These are phyloP conservation scores for Typhlomys cinereus DNA, from an alignment of 2,113 vertebrate genomes.

Conservation along the genomic window DNA sequence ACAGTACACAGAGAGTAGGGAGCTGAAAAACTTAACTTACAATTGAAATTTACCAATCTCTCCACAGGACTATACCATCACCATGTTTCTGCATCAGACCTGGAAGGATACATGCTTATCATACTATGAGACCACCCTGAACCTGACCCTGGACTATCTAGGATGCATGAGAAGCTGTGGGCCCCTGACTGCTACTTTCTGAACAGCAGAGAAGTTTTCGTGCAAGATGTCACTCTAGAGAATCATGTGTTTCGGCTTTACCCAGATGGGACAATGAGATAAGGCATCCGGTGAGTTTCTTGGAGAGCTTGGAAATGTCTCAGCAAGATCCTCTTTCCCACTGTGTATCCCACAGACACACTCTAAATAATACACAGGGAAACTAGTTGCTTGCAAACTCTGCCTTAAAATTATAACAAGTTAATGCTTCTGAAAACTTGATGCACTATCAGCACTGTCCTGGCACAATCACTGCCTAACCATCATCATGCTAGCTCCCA, in stretches of 20 bases:
- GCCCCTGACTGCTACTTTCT: slow-evolving; percentile 98
- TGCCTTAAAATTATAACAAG: background rate
- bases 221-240: slow-evolving; percentile 96
- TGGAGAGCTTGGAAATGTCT: background rate
- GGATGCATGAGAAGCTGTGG: slow-evolving; percentile 96
- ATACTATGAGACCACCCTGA: slow-evolving; percentile 93
- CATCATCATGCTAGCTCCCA: background rate
- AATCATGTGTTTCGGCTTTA: slow-evolving; percentile 97
- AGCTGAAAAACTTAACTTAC: background rate
- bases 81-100: slow-evolving; percentile 99
- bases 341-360: background rate
- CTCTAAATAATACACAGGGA: background rate
- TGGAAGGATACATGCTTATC: slow-evolving; percentile 97
- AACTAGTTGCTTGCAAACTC: background rate
- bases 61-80: slow-evolving; percentile 96
- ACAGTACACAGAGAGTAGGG: background rate
- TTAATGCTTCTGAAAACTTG: background rate
- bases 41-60: background rate
- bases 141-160: slow-evolving; percentile 96
- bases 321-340: background rate
- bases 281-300: slow-evolving; percentile 91
- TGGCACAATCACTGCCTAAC: too few relatives aligned
- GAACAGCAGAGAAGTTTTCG: slow-evolving; percentile 97
- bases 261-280: slow-evolving; percentile 95
- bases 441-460: background rate